These are phyloP conservation scores for Ligdia adustata DNA, from an alignment of 2,888 invertebrate genomes.

Conservation along the genomic window DNA sequence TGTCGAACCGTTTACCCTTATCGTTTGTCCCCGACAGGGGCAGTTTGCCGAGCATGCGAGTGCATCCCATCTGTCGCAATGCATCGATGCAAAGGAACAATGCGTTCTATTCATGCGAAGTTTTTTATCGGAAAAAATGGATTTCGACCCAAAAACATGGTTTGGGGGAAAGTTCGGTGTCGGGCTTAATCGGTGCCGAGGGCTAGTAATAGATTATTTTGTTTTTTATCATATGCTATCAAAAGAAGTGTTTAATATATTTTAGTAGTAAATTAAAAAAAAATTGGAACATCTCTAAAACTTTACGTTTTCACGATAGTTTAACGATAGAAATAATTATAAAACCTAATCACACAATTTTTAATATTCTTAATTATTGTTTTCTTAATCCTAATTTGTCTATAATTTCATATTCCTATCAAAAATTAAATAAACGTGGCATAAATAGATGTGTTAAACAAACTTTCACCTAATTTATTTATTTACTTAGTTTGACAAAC, in stretches of 20 bases:
- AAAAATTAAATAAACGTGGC: too few species aligned
- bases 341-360: too few species aligned
- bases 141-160: slow-evolving; percentile 58
- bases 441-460: too few species aligned
- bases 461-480: slow-evolving; percentile 18
- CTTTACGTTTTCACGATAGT: too few species aligned
- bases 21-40: slow-evolving; percentile 41
- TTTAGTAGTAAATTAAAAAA: slow-evolving; percentile 7
- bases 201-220: slow-evolving; percentile 19
- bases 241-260: too few species aligned
- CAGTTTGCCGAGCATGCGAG: slow-evolving; percentile 35
- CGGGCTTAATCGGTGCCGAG: slow-evolving; percentile 36
- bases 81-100: slow-evolving; percentile 66
- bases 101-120: slow-evolving; percentile 58
- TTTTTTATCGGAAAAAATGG: slow-evolving; percentile 64
- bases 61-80: slow-evolving; percentile 63
- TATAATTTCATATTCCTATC: too few species aligned
- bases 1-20: slow-evolving; percentile 78
- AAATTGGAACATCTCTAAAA: too few species aligned
- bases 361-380: too few species aligned
- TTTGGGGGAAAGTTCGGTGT: slow-evolving; percentile 46
- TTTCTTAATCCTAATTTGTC: too few species aligned
- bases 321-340: too few species aligned
- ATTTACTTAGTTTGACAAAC: slow-evolving; percentile 24
- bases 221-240: slow-evolving; percentile 16